Conservation (phyloP, 2,888 invertebrate species). For the Mythimna ferrago region DNA sequence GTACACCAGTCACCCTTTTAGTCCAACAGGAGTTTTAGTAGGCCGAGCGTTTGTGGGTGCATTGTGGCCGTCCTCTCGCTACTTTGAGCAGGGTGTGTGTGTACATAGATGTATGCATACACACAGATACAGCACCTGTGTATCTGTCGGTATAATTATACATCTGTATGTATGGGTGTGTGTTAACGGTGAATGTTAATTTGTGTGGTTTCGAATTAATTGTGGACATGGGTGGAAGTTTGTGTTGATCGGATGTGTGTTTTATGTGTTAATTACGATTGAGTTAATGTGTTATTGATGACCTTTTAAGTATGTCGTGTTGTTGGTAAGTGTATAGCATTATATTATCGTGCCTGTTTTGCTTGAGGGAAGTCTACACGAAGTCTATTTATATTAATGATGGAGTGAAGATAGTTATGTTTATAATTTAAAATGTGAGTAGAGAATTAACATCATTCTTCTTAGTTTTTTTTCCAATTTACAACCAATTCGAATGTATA, state of each 20-base stretch:
- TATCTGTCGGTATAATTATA: too few species aligned
- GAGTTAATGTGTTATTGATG: background rate
- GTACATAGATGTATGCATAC: background rate
- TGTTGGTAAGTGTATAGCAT: too few species aligned
- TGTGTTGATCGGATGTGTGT: conserved; percentile 1
- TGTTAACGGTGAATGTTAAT: conserved; percentile 37
- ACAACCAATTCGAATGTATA: too few species aligned
- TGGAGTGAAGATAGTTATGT: too few species aligned
- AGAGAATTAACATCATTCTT: too few species aligned
- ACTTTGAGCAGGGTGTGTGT: conserved; percentile 10
- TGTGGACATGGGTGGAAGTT: background rate
- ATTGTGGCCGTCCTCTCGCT: conserved; percentile 49
- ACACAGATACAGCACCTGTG: too few species aligned
- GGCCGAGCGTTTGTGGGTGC: conserved; percentile 65
- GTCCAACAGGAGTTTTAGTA: conserved; percentile 71
- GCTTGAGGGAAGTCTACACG: too few species aligned
- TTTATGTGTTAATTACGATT: conserved; percentile 3
- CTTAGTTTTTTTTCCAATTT: too few species aligned
- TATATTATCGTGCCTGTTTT: too few species aligned
- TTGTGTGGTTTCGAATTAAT: conserved; percentile 37
- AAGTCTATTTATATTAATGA: background rate
- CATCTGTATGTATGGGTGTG: background rate
- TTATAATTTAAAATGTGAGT: too few species aligned
- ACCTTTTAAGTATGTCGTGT: background rate
- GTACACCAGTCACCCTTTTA: conserved; percentile 72